Percentiles rank a stretch among this genome's conserved stretches.
These are phyloP conservation scores for Pyrocoelia pectoralis DNA, from an alignment of 2,888 invertebrate genomes.

Conservation along the genomic window DNA sequence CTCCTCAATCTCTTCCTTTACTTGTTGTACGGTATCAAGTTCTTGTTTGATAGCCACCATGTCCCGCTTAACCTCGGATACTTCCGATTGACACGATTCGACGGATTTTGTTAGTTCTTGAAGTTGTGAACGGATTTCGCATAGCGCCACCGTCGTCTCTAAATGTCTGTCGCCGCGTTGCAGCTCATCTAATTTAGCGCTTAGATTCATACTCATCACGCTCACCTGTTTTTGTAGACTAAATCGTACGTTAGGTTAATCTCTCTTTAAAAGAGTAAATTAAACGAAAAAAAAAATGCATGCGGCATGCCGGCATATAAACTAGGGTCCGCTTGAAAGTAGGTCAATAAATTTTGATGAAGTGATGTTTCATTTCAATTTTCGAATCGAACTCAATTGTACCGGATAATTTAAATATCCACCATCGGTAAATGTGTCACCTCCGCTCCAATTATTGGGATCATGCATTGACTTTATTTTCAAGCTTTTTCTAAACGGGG, in stretches of 20 bases:
- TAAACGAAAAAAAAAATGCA: background rate
- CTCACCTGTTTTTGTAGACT: conserved; percentile 98
- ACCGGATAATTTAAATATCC: background rate
- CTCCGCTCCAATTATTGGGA: no score
- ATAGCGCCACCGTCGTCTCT: conserved; percentile 92
- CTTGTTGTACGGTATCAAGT: conserved; percentile 92
- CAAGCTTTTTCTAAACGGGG: background rate
- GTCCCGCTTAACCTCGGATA: conserved; percentile 92
- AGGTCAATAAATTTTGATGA: background rate
- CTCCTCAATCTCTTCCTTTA: conserved; percentile 94
- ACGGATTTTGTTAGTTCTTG: conserved; percentile 94
- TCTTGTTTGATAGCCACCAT: conserved; percentile 96
- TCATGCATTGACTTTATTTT: no score
- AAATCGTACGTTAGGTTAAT: conserved; percentile 42
- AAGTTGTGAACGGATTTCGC: conserved; percentile 91
- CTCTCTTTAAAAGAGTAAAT: background rate
- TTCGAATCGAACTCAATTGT: background rate
- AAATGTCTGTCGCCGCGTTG: conserved; percentile 83
- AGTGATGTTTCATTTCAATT: background rate
- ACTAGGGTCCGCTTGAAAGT: background rate
- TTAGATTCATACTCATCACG: conserved; percentile 97
- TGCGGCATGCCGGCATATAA: background rate
- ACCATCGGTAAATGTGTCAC: no score
- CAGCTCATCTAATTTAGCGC: conserved; percentile 93
- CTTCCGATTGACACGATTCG: conserved; percentile 94